A percentile compares a stretch with the other conserved stretches of the same genome.
Evolutionary conservation across 2,113 vertebrate species (phyloP).

Genomic region (Sorex araneus): DNA sequence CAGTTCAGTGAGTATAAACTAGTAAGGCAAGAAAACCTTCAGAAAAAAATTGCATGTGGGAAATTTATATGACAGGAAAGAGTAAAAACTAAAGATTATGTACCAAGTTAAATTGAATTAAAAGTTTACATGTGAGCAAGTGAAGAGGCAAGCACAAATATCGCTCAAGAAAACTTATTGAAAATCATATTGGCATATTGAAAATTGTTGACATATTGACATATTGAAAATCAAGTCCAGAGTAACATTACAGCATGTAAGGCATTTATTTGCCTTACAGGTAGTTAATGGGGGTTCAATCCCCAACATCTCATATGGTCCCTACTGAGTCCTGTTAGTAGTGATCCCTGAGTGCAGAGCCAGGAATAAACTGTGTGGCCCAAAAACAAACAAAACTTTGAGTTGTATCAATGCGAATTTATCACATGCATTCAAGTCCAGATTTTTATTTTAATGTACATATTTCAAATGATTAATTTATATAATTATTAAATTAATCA

Average conservation of each 20-base stretch:
- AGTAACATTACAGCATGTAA: too few species aligned
- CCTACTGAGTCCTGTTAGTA: too few species aligned
- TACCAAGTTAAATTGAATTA: not conserved
- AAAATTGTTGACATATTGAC: too few species aligned
- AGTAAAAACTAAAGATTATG: not conserved
- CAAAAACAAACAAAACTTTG: not conserved
- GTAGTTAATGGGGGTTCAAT: too few species aligned
- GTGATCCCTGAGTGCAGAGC: too few species aligned
- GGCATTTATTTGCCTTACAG: too few species aligned
- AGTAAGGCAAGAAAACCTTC: slow-evolving; percentile 18
- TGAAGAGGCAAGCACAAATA: not conserved
- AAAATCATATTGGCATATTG: too few species aligned
- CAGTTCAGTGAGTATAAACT: not conserved
- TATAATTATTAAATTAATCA: not conserved
- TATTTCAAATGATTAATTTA: not conserved
- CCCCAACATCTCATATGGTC: too few species aligned
- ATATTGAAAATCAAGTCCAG: too few species aligned
- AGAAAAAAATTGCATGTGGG: not conserved
- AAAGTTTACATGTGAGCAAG: not conserved
- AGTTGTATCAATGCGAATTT: not conserved
- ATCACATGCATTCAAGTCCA: not conserved
- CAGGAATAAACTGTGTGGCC: too few species aligned
- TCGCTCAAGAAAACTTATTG: not conserved
- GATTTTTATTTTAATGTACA: slow-evolving; percentile 12
- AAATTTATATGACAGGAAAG: not conserved